Evolutionary conservation across 2,888 invertebrate genomes (phyloP), one percentile per base, ranked within the genome.

Genomic region (Hyposoter didymator): DNA sequence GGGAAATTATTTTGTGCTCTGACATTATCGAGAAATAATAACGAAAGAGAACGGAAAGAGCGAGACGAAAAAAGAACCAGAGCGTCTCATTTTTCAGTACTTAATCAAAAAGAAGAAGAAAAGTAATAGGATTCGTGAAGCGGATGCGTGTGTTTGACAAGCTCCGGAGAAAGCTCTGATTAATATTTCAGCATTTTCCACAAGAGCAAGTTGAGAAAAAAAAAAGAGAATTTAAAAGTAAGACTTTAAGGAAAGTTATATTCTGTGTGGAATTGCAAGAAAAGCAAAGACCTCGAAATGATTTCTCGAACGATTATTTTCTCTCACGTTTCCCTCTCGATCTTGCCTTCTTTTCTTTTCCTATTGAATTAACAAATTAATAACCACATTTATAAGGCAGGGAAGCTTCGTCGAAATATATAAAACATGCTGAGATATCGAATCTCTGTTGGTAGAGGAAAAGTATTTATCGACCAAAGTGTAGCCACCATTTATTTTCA

Each of bases 71-170:
- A 62, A 17, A 81, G 64, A 70, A 47, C 8, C 19, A 22, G 69
- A 78, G 39, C 8, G 43, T 17, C 47, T 52, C 49, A 64, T 78
- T 78, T 78, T 78, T 28, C 45, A 78, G 39, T 69, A 32, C 55
- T 67, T 69, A 69, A 78, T 78, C 52, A 55, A 59, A 76, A 49
- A 62, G 75, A 81, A 80, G 49, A 72, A 72, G 55, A 35, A 81
- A 81, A 69, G 47, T 76, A 81, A 81, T 73, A 81, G 75, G 81
- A 84, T 81, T 67, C 52, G 66, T 35, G 72, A 81, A 43, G 80
- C 78, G 43, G 55, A 73, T 43, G 85, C 55, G 82, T 84, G 86
- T 70, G 75, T 79, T 78, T 83, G 85, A 84, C 84, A 83, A 84
- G 84, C 81, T 45, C 47, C n/a, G 75, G 59, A 78, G 62, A 72